Evolutionary conservation across 2,888 invertebrate genomes (phyloP).

Genomic region (Anthophora plumipes): DNA sequence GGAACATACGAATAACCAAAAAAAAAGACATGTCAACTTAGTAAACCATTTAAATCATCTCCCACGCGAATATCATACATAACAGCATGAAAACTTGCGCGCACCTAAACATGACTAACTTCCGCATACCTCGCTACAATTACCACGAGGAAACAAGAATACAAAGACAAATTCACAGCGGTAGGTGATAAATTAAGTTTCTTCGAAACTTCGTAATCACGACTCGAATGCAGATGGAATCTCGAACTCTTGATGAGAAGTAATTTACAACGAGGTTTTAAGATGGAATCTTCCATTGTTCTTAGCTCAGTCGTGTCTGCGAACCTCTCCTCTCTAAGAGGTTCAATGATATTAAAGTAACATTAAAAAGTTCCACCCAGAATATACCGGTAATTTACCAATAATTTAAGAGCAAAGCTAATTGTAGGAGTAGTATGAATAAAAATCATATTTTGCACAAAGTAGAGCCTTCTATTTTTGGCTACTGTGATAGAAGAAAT

Average conservation of each 20-base stretch:
- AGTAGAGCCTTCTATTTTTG: too few relatives aligned
- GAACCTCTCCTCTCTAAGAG: slow-evolving; percentile 21
- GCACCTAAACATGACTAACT: not conserved
- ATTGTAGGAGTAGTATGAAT: too few relatives aligned
- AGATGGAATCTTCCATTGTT: slow-evolving; percentile 40
- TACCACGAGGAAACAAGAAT: not conserved
- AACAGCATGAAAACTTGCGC: not conserved
- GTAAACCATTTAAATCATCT: not conserved
- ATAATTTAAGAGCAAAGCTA: too few relatives aligned
- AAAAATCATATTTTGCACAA: too few relatives aligned
- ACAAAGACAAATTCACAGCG: not conserved
- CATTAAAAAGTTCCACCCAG: too few relatives aligned
- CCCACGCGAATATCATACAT: not conserved
- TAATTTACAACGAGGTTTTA: slow-evolving; percentile 33
- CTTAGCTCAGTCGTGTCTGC: slow-evolving; percentile 10
- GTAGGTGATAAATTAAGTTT: not conserved
- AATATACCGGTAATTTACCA: too few relatives aligned
- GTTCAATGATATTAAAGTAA: not conserved
- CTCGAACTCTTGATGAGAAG: slow-evolving; percentile 4
- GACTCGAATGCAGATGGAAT: not conserved
- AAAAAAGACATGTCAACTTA: not conserved
- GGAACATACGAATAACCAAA: not conserved
- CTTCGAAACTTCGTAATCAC: not conserved
- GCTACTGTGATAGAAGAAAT: not conserved
- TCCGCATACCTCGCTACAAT: slow-evolving; percentile 9